A percentile compares a stretch with the other conserved stretches of the same genome.
Conservation (phyloP, 1,140 invertebrate species). For the Penaeus chinensis region DNA sequence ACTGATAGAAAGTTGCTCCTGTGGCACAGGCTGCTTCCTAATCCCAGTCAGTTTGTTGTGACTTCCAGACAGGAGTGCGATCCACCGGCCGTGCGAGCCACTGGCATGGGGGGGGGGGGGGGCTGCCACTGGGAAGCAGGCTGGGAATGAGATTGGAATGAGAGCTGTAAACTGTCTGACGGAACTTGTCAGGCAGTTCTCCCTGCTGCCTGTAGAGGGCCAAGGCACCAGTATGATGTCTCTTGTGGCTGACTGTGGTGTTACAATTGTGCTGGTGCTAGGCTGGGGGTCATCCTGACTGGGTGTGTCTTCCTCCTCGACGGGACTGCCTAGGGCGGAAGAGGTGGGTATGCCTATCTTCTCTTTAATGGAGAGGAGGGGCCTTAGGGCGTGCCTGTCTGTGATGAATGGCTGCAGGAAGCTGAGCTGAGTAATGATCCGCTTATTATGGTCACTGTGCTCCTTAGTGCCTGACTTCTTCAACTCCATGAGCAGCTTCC, state of each 20-base stretch:
- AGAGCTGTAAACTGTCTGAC: not conserved
- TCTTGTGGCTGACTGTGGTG: not conserved
- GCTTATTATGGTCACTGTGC: not conserved
- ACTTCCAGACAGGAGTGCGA: not conserved
- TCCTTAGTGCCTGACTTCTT: constrained; percentile 5
- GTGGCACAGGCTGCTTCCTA: no score
- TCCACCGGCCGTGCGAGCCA: not conserved
- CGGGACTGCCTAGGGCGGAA: not conserved
- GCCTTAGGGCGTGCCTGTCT: not conserved
- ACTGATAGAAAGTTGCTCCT: not conserved
- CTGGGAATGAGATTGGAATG: not conserved
- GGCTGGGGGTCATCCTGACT: not conserved
- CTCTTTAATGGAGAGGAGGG: not conserved
- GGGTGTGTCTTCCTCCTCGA: no score
- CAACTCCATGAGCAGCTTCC: not conserved
- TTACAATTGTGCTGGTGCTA: not conserved
- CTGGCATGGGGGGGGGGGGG: not conserved
- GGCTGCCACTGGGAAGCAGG: not conserved
- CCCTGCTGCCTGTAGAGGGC: not conserved
- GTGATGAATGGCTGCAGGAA: not conserved
- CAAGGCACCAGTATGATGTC: not conserved
- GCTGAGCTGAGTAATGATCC: not conserved
- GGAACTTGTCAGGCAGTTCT: not conserved
- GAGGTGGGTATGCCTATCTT: not conserved
- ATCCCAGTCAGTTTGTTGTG: no score